Base-by-base conservation (phyloP, 2,797 vertebrate genomes). In the Peromyscus eremicus region DNA sequence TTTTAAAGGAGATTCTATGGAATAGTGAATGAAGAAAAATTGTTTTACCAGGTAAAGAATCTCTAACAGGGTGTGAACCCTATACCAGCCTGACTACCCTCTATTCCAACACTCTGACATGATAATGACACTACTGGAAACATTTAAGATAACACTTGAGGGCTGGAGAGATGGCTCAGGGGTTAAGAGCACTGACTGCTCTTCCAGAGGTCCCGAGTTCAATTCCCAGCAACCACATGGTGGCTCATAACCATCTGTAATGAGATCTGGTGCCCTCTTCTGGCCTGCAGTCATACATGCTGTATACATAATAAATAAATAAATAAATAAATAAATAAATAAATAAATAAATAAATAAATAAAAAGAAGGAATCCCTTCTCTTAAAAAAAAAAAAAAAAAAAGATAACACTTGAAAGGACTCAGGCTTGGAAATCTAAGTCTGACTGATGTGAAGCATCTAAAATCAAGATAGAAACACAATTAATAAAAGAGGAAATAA, bases 391-490 rank as follows among this genome's bases (percentile, higher is more conserved):
- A n/a, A n/a, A n/a, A n/a, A n/a, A n/a, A n/a, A n/a, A n/a, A n/a
- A 68, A 90, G 14, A 62, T 86, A 89, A 66, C 12, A 5, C 19
- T 43, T 90, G 23, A 95, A 80, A 19, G 12, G 16, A 0, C 14
- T 55, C 12, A 55, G 52, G 52, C 49, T 80, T 46, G 91, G 46
- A 49, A 82, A 80, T 90, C 76, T 71, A 40, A 71, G 6, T 64
- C 4, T 89, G 70, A 84, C 10, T 25, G 1, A 70, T 19, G 68
- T 14, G 8, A 12, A 92, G 21, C 55, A 85, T 97, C 34, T 85
- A 16, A 90, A 95, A 81, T 77, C 17, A 96, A 73, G 16, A 62
- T 90, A 32, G 12, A 91, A 79, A 88, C 71, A 89, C 0, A 49
- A 17, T 32, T 66, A 93, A 43, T 60, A 13, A 89, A 52, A 49